Percentiles rank a stretch among this genome's conserved stretches.
Conservation (phyloP, 2,797 vertebrate species). For the Sternotherus odoratus region DNA sequence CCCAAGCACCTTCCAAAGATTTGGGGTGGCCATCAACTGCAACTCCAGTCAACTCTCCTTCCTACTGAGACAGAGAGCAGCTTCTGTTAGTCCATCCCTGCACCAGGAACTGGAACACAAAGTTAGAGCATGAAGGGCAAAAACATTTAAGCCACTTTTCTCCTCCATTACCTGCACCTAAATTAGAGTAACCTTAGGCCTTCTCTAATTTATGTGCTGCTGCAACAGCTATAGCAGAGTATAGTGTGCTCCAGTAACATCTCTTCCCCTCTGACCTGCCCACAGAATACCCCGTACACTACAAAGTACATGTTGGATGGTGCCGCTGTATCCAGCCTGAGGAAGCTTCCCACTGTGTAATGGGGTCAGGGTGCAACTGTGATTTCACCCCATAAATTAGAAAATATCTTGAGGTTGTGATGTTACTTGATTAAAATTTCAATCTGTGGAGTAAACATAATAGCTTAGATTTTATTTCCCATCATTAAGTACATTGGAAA, state of each 20-base stretch:
- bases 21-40: not conserved
- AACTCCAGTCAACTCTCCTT: not conserved
- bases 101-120: not conserved
- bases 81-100: not conserved
- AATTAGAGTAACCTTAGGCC: not conserved
- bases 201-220: not conserved
- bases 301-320: not conserved
- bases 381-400: not conserved
- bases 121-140: not conserved
- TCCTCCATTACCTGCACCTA: not conserved
- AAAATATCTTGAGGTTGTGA: not conserved
- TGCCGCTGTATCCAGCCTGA: not conserved
- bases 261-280: not conserved
- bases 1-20: not conserved
- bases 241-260: not conserved
- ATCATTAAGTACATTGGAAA: not conserved
- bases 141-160: not conserved
- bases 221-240: not conserved
- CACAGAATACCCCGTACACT: not conserved
- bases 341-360: not conserved
- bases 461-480: not conserved
- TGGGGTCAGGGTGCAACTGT: not conserved
- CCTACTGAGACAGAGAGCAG: not conserved
- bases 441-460: not conserved
- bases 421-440: not conserved